These are phyloP conservation scores for Drosophila dunni DNA, from an alignment of 1,140 invertebrate species.

Conservation along the genomic window DNA sequence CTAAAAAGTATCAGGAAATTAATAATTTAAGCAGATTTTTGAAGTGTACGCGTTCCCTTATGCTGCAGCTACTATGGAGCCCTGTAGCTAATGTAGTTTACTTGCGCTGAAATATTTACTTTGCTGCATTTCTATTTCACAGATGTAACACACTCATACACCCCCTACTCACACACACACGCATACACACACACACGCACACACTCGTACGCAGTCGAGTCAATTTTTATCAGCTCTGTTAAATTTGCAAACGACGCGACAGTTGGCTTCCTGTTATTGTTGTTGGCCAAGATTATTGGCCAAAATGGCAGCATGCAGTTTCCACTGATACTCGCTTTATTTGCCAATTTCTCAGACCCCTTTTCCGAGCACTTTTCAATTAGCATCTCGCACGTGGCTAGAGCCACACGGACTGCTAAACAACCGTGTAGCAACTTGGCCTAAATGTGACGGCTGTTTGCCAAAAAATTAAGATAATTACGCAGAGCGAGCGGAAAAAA, in stretches of 20 bases:
- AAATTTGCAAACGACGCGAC: conserved; percentile 49
- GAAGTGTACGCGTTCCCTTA: neutral
- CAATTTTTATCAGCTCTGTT: conserved; percentile 46
- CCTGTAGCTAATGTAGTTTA: conserved; percentile 75
- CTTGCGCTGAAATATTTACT: conserved; percentile 75
- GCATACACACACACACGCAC: conserved; percentile 1
- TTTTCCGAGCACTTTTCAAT: conserved; percentile 21
- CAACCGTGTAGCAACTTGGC: neutral
- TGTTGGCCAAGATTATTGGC: conserved; percentile 38
- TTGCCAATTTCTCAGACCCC: neutral
- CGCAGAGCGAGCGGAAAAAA: conserved; percentile 12
- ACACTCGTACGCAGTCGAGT: conserved; percentile 1
- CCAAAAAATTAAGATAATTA: conserved; percentile 71
- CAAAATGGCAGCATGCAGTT: conserved; percentile 28
- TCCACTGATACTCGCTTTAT: conserved; percentile 1
- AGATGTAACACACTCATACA: neutral
- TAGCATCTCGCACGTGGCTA: conserved; percentile 39
- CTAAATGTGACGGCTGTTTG: conserved; percentile 27
- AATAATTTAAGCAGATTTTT: too few species aligned
- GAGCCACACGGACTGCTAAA: neutral
- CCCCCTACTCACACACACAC: neutral
- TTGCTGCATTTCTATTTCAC: conserved; percentile 61
- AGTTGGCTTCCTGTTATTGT: conserved; percentile 26
- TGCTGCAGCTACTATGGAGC: neutral
- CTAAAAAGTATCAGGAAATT: too few species aligned